Percentiles rank a stretch among this genome's conserved stretches.
phyloP scores from a whole-genome alignment of 2,797 vertebrate species.

The Rhinophrynus dorsalis region DNA sequence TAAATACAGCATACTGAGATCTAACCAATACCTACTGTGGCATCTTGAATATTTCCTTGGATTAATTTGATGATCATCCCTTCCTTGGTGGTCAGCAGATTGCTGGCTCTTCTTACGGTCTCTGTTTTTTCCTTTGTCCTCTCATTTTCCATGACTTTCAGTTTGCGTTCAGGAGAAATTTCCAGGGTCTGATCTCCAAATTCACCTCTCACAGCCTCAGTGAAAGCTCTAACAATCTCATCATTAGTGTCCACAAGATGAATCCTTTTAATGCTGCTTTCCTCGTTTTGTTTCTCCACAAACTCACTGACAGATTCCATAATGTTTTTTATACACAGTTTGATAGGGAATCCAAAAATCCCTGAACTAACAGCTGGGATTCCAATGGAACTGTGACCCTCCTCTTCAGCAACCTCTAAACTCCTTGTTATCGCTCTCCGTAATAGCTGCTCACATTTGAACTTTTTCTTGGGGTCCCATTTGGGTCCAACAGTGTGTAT shows the following conservation, averaged over 20 bases:
- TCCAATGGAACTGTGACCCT: conserved; percentile 67
- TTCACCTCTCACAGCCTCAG: conserved; percentile 56
- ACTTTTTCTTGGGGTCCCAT: conserved; percentile 52
- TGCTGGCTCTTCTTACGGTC: not conserved
- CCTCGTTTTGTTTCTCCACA: conserved; percentile 57
- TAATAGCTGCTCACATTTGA: conserved; percentile 37
- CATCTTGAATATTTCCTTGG: conserved; percentile 70
- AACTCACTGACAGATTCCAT: conserved; percentile 67
- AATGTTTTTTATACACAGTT: conserved; percentile 68
- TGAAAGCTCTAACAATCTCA: conserved; percentile 55
- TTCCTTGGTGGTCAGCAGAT: conserved; percentile 47
- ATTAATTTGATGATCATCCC: conserved; percentile 68
- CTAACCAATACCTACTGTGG: conserved; percentile 74
- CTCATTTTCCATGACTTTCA: not conserved
- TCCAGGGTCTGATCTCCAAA: conserved; percentile 50
- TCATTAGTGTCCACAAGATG: conserved; percentile 66
- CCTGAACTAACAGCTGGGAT: conserved; percentile 82
- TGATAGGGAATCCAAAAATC: conserved; percentile 77
- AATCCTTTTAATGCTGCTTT: conserved; percentile 53
- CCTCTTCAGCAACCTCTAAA: conserved; percentile 62
- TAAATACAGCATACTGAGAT: too few relatives aligned
- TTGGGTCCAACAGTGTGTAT: conserved; percentile 83
- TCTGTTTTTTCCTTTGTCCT: not conserved
- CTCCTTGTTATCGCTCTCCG: conserved; percentile 62
- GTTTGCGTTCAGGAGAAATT: not conserved